phyloP scores from a whole-genome alignment of 2,888 invertebrate species.

The Limnephilus auricula region DNA sequence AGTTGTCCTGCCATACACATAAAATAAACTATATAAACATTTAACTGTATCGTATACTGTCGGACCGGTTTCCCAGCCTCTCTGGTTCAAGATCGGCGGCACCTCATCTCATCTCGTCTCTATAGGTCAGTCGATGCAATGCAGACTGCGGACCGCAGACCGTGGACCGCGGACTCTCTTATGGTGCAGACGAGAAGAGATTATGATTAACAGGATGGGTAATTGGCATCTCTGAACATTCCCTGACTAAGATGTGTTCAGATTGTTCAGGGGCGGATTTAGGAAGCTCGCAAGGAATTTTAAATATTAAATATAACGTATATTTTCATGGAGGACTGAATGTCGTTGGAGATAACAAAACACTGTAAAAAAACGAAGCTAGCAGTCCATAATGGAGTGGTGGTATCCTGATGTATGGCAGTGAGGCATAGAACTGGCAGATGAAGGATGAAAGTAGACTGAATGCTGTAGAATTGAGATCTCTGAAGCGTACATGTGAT shows the following conservation, averaged over 20 bases:
- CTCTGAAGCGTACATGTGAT: too few relatives aligned
- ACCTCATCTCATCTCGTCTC: neutral
- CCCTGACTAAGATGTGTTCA: neutral
- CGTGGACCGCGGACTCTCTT: neutral
- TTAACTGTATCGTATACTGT: constrained; percentile 26
- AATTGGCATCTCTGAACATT: neutral
- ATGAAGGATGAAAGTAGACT: too few relatives aligned
- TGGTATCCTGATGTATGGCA: too few relatives aligned
- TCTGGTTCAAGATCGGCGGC: neutral
- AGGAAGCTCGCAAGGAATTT: neutral
- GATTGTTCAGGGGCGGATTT: neutral
- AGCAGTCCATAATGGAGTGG: too few relatives aligned
- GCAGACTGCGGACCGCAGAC: neutral
- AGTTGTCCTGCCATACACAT: neutral
- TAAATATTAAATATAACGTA: too few relatives aligned
- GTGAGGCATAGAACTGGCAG: too few relatives aligned
- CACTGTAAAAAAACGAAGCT: too few relatives aligned
- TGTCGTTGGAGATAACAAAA: too few relatives aligned
- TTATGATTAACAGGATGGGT: neutral
- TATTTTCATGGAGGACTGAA: too few relatives aligned
- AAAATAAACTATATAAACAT: neutral
- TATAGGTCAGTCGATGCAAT: neutral
- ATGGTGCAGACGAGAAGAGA: neutral
- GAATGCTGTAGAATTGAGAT: too few relatives aligned
- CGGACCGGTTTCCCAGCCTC: neutral